Evolutionary conservation across 2,888 invertebrate species (phyloP), one percentile per base, ranked within the genome.

Genomic region (Sphaerophoria rueppellii): DNA sequence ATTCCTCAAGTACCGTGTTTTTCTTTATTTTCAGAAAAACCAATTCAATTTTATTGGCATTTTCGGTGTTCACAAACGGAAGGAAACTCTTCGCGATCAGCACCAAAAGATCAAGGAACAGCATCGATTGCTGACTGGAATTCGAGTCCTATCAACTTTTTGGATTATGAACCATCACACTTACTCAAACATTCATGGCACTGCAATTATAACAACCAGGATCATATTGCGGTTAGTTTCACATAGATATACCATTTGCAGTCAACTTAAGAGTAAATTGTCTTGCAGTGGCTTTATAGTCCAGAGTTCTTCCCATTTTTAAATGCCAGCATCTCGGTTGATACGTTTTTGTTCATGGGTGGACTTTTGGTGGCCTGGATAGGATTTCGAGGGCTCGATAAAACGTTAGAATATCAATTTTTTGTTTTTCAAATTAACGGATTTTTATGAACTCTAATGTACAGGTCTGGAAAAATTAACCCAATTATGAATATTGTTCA

Each of bases 331-430:
- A 89, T 93, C 6, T 92, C 93, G 0, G 94, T 94, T 0, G 94
- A 94, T 79, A 93, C 94, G 0, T 94, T 94, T 87, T 93, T 94
- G 82, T 87, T 93, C 14, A 87, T 94, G 50, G 93, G 93, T 87
- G 94, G 94, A 9, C 89, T 94, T 6, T 89, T 94, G 0, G 91
- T 92, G 3, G 92, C 93, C 4, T 80, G 86, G 77, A 43, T 83
- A 5, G 67, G 82, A 2, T 76, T 88, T 6, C 77, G 75, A 72
- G 72, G 88, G 54, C 48, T 88, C 4, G 87, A 88, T 63, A 69
- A 60, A 69, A 61, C 52, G 69, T 79, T 46, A 43, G 9, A 43
- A 1, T 43, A 6, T 43, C 11, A 43, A 43, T 37, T 40, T 1
- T 40, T 6, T 9, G 6, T 9, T 40, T 9, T 40, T 40, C 40